Conservation (phyloP, 1,140 invertebrate species). For the Hypothenemus hampei region DNA sequence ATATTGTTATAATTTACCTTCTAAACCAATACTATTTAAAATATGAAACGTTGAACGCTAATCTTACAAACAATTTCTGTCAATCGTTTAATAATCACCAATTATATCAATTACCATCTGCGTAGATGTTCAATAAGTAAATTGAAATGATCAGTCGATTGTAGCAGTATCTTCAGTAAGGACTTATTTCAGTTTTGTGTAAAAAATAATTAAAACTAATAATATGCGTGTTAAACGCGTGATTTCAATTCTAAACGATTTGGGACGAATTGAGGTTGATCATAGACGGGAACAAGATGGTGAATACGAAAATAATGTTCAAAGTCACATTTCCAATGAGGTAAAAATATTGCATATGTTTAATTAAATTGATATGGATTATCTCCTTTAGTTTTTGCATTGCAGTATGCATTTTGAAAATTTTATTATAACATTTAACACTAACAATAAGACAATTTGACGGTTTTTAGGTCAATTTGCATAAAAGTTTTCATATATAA, state of each 20-base stretch:
- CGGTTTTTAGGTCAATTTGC: too few relatives aligned
- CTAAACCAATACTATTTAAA: too few relatives aligned
- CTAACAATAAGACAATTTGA: too few relatives aligned
- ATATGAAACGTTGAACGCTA: too few relatives aligned
- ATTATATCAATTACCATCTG: constrained; percentile 9
- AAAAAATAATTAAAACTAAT: neutral
- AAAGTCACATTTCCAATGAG: constrained; percentile 24
- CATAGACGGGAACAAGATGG: constrained; percentile 6
- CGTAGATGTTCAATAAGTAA: constrained; percentile 4
- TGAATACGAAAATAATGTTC: constrained; percentile 13
- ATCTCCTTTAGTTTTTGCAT: too few relatives aligned
- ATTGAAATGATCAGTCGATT: constrained; percentile 3
- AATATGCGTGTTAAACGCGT: constrained; percentile 28
- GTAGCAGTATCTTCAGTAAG: neutral
- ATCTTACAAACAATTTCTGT: too few relatives aligned
- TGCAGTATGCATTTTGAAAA: too few relatives aligned
- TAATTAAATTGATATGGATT: too few relatives aligned
- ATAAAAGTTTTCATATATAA: too few relatives aligned
- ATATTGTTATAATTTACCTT: too few relatives aligned
- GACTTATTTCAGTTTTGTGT: too few relatives aligned
- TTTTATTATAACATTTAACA: neutral
- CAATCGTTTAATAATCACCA: constrained; percentile 5
- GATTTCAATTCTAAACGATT: constrained; percentile 23
- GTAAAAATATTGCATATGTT: constrained; percentile 7
- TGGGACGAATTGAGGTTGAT: constrained; percentile 25